Base-by-base conservation (phyloP, 2,888 invertebrate genomes). In the Sinelater perroti region DNA sequence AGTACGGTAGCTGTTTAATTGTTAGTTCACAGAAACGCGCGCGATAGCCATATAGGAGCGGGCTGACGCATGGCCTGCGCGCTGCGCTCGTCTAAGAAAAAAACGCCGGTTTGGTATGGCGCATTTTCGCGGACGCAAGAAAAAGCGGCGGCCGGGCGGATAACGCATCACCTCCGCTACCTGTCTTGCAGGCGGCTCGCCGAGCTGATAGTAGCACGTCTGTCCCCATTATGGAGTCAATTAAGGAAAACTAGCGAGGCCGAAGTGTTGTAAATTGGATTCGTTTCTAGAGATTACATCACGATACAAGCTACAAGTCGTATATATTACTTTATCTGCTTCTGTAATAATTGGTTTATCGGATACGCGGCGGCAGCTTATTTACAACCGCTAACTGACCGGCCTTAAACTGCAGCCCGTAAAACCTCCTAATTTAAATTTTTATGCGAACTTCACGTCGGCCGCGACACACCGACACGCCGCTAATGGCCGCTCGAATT, bases 21-120 rank as follows among this genome's bases (percentile, higher is more conserved):
- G 75, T 76, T 77, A 75, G 75, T 73, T 72, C 67, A 65, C 67
- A 70, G 67, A 67, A 70, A 70, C 68, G 69, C 69, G 70, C 64
- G 68, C 70, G 76, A 76, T 77, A 76, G 77, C 76, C 76, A 67
- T 75, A 73, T 76, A 72, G 5, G 38, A 24, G 6, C 14, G 18
- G 18, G 18, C 35, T 5, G 35, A 42, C 21, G 26, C 33, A 30
- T 35, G 3, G 31, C 16, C 33, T 16, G 16, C 28, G n/a, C n/a
- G n/a, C n/a, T n/a, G n/a, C n/a, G n/a, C n/a, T n/a, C n/a, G n/a
- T n/a, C n/a, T n/a, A n/a, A n/a, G n/a, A n/a, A n/a, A n/a, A n/a
- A n/a, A n/a, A n/a, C n/a, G n/a, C n/a, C n/a, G n/a, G 24, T 28
- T 28, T 28, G 28, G n/a, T n/a, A 24, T 24, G 8, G 26, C 8